Evolutionary conservation across 2,888 invertebrate species (phyloP).

Genomic region (Drosophila diplacantha): DNA sequence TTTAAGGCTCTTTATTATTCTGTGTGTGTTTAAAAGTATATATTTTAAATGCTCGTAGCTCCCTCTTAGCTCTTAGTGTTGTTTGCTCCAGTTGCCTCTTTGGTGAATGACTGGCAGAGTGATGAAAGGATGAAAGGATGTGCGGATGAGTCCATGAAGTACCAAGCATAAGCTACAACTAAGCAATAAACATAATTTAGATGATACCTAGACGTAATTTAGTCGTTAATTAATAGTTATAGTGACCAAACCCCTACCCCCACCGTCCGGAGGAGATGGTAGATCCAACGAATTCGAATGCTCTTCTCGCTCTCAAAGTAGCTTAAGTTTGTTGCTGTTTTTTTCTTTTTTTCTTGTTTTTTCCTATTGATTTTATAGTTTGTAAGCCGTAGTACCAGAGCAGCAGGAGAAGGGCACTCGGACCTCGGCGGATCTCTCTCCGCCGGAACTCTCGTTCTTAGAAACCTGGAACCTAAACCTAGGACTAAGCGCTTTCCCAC

Average conservation of each 20-base stretch:
- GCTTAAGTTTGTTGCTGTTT: constrained; percentile 27
- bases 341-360: background rate
- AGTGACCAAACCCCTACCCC: background rate
- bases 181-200: constrained; percentile 21
- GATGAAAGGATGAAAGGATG: background rate
- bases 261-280: constrained; percentile 17
- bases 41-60: constrained; percentile 9
- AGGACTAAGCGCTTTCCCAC: constrained; percentile 22
- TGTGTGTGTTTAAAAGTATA: constrained; percentile 7
- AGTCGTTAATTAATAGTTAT: constrained; percentile 3
- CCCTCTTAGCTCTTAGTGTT: constrained; percentile 10
- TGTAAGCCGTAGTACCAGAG: constrained; percentile 18
- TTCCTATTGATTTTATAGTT: constrained; percentile 11
- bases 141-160: background rate
- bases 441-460: constrained; percentile 7
- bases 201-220: constrained; percentile 8
- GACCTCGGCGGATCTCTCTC: constrained; percentile 23
- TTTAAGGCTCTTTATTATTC: constrained; percentile 11
- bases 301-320: constrained; percentile 11
- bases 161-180: constrained; percentile 21
- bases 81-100: constrained; percentile 5
- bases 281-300: constrained; percentile 31
- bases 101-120: background rate
- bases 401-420: constrained; percentile 11
- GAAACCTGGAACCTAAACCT: constrained; percentile 28